Evolutionary conservation across 2,888 invertebrate species (phyloP), one percentile per base, ranked within the genome.

Genomic region (Marronus borbonicus): DNA sequence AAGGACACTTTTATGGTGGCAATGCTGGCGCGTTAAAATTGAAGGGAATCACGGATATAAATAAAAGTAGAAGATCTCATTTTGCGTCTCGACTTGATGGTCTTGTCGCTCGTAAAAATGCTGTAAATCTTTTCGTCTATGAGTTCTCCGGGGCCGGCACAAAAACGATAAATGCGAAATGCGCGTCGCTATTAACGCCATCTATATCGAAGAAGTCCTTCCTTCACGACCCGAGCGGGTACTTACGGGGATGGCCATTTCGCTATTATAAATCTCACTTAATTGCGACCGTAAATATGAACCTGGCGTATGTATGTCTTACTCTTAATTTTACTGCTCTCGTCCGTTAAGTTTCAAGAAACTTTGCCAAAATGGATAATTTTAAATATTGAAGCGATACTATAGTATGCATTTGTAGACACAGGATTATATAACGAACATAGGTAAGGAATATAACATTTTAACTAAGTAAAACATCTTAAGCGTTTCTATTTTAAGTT

Each of bases 1-100:
- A 36, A 36, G 44, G 2, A 8, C 44, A 44, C 8, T 12, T 8
- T 44, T 44, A 44, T 44, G 8, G 44, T 44, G 44, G 10, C 39
- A 10, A 39, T 1, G 7, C 7, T 39, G 39, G 8, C 84, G 84
- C 84, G 84, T 83, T 85, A 84, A 84, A 84, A 84, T 83, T 83
- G 83, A 84, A 84, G 83, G 84, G 83, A 84, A 82, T 39, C 82
- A 81, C 69, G 78, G 80, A 82, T 84, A 81, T 84, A 85, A 85
- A 84, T 83, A 84, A 85, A 76, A 80, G 81, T 80, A 82, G 82
- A 82, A 82, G 84, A 85, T 83, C 84, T 84, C 84, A 84, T 85
- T 85, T 85, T 83, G 83, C 83, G 83, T 83, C 82, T 80, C 84
- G 80, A 84, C 81, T 84, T 85, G 84, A 85, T 85, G 84, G 83